phyloP scores from a whole-genome alignment of 2,888 invertebrate genomes.

The Augochlorella aurata region DNA sequence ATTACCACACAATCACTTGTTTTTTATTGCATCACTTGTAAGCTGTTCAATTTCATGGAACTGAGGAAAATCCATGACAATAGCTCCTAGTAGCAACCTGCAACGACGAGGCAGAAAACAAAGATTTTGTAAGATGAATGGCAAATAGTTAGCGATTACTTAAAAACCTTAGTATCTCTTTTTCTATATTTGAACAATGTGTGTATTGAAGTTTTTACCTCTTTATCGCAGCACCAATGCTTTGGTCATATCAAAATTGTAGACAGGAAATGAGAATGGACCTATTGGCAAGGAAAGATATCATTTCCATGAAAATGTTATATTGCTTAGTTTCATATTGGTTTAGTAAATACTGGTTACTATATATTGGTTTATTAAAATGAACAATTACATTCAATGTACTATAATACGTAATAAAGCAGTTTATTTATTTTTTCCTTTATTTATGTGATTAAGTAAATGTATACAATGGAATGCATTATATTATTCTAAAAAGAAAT shows the following conservation, averaged over 20 bases:
- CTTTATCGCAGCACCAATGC: slow-evolving; percentile 29
- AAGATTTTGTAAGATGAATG: background rate
- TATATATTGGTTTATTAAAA: background rate
- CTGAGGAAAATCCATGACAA: slow-evolving; percentile 65
- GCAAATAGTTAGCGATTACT: background rate
- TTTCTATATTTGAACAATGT: slow-evolving; percentile 7
- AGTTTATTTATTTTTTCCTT: slow-evolving; percentile 5
- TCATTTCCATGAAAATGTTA: slow-evolving; percentile 23
- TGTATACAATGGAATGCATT: slow-evolving; percentile 5
- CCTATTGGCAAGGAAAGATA: slow-evolving; percentile 49
- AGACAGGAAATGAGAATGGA: slow-evolving; percentile 40
- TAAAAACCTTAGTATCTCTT: background rate
- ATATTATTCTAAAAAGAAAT: background rate
- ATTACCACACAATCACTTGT: slow-evolving; percentile 65
- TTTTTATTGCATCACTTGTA: slow-evolving; percentile 55
- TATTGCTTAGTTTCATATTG: background rate
- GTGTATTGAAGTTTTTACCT: slow-evolving; percentile 38
- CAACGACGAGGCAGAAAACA: slow-evolving; percentile 26
- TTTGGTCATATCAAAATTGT: slow-evolving; percentile 52
- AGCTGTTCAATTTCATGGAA: slow-evolving; percentile 52
- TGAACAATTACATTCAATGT: background rate
- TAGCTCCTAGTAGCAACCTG: slow-evolving; percentile 53
- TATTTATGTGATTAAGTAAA: background rate
- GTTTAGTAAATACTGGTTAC: background rate
- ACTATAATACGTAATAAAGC: slow-evolving; percentile 2